phyloP scores from a whole-genome alignment of 2,888 invertebrate genomes.

The Tryphoninae sp. region DNA sequence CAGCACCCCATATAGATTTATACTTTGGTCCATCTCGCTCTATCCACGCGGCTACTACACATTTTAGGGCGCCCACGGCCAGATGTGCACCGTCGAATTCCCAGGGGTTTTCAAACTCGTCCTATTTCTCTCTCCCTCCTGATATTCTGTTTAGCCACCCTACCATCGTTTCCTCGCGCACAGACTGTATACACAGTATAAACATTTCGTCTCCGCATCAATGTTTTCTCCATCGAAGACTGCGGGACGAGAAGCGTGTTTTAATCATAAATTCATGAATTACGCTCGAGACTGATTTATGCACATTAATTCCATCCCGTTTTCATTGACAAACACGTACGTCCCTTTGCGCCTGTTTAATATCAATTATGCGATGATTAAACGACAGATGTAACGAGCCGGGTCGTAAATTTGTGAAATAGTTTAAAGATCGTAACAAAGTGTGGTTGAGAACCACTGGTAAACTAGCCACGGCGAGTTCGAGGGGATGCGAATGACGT shows the following conservation, averaged over 20 bases:
- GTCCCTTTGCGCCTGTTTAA: conserved; percentile 33
- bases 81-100: conserved; percentile 77
- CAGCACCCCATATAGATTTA: conserved; percentile 70
- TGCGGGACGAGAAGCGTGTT: background rate
- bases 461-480: background rate
- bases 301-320: conserved; percentile 47
- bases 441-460: conserved; percentile 27
- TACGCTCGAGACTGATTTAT: conserved; percentile 42
- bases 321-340: conserved; percentile 13
- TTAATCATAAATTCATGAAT: conserved; percentile 58
- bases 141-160: conserved; percentile 18
- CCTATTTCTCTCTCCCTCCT: conserved; percentile 19
- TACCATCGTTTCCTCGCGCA: background rate
- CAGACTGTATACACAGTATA: conserved; percentile 21
- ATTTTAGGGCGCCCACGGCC: conserved; percentile 74
- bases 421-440: background rate
- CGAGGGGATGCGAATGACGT: conserved; percentile 40
- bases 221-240: background rate
- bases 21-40: conserved; percentile 71
- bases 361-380: conserved; percentile 52
- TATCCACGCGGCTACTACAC: conserved; percentile 67
- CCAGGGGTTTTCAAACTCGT: conserved; percentile 70
- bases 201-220: conserved; percentile 23
- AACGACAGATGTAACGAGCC: conserved; percentile 8
- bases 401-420: background rate